These are phyloP conservation scores for Andinoacara biseriatus DNA, from an alignment of 2,113 vertebrate genomes.

Conservation along the genomic window DNA sequence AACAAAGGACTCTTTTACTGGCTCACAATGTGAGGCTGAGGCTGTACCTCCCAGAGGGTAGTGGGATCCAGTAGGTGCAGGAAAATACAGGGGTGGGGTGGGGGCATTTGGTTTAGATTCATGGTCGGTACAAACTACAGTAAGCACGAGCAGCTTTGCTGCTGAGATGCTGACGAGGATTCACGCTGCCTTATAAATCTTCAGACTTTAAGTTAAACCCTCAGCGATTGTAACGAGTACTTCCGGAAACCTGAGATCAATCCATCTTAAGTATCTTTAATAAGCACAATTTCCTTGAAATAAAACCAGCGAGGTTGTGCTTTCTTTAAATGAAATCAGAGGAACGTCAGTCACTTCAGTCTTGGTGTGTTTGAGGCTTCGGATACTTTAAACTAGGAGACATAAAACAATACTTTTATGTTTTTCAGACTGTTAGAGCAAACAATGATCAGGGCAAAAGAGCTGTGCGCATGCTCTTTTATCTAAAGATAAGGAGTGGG, in stretches of 20 bases:
- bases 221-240: background rate
- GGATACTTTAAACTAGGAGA: background rate
- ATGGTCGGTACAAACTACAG: background rate
- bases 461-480: background rate
- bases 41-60: background rate
- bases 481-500: slow-evolving; percentile 6
- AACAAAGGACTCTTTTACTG: slow-evolving; percentile 5
- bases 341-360: background rate
- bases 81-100: background rate
- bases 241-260: background rate
- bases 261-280: background rate
- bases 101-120: background rate
- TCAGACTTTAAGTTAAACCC: background rate
- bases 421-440: background rate
- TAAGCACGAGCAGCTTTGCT: background rate
- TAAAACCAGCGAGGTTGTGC: background rate
- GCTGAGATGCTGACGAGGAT: background rate
- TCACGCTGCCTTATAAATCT: background rate
- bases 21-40: slow-evolving; percentile 4
- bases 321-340: background rate
- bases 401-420: background rate
- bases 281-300: background rate
- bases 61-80: background rate
- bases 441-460: background rate
- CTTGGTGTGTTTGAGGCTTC: background rate